These are phyloP conservation scores for Drosophila repletoides DNA, from an alignment of 1,140 invertebrate species.

Conservation along the genomic window DNA sequence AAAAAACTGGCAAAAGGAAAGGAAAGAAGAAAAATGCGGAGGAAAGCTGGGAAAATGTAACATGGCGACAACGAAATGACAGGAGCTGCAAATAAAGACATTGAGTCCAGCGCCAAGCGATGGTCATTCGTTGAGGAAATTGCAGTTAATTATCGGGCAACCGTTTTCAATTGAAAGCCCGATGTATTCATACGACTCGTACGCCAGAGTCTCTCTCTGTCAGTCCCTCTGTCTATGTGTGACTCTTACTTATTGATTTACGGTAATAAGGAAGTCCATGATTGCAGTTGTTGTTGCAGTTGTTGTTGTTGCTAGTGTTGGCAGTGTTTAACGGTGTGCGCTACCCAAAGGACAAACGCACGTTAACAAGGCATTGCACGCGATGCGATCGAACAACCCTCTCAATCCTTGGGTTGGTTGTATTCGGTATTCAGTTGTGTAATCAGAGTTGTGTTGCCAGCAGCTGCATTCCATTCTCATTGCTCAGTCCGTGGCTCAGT, in stretches of 20 bases:
- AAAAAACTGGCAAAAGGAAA: background rate
- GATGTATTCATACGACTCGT: too few relatives aligned
- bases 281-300: constrained; percentile 30
- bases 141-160: constrained; percentile 64
- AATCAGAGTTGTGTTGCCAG: constrained; percentile 25
- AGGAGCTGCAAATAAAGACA: constrained; percentile 45
- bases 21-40: background rate
- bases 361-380: constrained; percentile 65
- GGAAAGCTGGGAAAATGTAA: constrained; percentile 20
- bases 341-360: constrained; percentile 64
- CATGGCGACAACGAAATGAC: constrained; percentile 17
- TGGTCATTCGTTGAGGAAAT: constrained; percentile 43
- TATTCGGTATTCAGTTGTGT: constrained; percentile 14
- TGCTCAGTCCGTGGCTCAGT: constrained; percentile 25
- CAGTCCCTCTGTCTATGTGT: background rate
- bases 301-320: too few relatives aligned
- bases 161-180: constrained; percentile 33
- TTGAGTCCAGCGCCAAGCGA: constrained; percentile 39
- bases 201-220: background rate
- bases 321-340: constrained; percentile 17
- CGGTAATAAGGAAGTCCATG: constrained; percentile 52
- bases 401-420: background rate
- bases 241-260: constrained; percentile 64
- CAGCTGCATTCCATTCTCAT: constrained; percentile 63
- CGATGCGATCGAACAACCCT: constrained; percentile 61